A percentile compares a stretch with the other conserved stretches of the same genome.
Conservation (phyloP, 1,140 invertebrate genomes). For the Drosophila athabasca region DNA sequence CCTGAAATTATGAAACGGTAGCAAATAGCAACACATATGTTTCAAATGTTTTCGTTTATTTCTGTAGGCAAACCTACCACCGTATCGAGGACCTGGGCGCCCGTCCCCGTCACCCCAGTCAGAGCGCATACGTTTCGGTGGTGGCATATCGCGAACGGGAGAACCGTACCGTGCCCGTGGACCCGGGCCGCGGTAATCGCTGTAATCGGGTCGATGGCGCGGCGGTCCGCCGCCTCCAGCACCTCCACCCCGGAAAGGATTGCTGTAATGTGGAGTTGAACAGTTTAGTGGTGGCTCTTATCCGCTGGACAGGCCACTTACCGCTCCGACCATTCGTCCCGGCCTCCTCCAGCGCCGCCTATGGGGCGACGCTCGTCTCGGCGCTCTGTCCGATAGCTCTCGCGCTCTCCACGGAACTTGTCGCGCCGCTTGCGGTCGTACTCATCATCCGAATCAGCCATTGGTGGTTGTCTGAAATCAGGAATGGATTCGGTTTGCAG, state of each 20-base stretch:
- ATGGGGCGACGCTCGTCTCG: slow-evolving; percentile 86
- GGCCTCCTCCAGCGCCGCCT: slow-evolving; percentile 78
- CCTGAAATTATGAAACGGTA: slow-evolving; percentile 34
- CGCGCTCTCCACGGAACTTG: slow-evolving; percentile 94
- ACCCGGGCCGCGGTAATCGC: slow-evolving; percentile 87
- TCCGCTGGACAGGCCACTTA: slow-evolving; percentile 46
- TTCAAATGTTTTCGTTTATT: neutral
- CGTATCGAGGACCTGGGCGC: slow-evolving; percentile 83
- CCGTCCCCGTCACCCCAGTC: slow-evolving; percentile 87
- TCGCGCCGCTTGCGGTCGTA: slow-evolving; percentile 94
- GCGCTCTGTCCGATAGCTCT: slow-evolving; percentile 90
- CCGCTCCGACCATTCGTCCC: slow-evolving; percentile 91
- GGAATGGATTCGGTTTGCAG: slow-evolving; percentile 3
- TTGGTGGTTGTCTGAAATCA: slow-evolving; percentile 79
- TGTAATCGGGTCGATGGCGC: slow-evolving; percentile 87
- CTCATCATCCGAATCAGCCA: slow-evolving; percentile 96
- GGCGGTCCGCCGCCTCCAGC: slow-evolving; percentile 80
- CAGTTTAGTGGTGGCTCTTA: neutral
- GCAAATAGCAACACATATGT: too few relatives aligned
- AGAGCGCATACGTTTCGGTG: slow-evolving; percentile 90
- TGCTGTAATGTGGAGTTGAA: slow-evolving; percentile 50
- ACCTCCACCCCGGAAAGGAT: slow-evolving; percentile 81
- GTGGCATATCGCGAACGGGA: slow-evolving; percentile 90
- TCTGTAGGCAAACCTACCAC: slow-evolving; percentile 60
- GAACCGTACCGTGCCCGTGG: slow-evolving; percentile 88